A percentile compares a stretch with the other conserved stretches of the same genome.
phyloP scores from a whole-genome alignment of 2,888 invertebrate genomes.

The Eumacrocentrus americanus region DNA sequence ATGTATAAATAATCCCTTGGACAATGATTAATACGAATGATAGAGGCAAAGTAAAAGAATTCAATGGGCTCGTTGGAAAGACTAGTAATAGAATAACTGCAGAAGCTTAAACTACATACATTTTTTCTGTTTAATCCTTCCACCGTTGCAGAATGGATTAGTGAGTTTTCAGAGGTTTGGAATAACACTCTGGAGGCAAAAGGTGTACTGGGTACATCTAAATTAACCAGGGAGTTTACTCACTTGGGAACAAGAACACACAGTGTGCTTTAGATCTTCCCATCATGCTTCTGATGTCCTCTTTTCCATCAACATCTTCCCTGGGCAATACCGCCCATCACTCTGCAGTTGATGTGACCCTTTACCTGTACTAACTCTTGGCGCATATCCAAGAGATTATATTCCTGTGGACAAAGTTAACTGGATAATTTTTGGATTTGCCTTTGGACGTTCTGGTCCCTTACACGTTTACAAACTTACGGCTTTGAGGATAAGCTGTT shows the following conservation, averaged over 20 bases:
- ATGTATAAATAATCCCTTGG: constrained; percentile 16
- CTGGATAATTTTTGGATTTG: constrained; percentile 54
- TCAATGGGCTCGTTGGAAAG: background rate
- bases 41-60: background rate
- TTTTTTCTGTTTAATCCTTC: too few relatives aligned
- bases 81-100: background rate
- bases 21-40: background rate
- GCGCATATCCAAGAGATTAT: constrained; percentile 16
- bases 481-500: constrained; percentile 47
- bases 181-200: constrained; percentile 36
- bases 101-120: background rate
- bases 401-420: constrained; percentile 48
- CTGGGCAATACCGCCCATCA: constrained; percentile 36
- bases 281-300: background rate
- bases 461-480: constrained; percentile 54
- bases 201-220: constrained; percentile 36
- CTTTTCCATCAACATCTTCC: constrained; percentile 4
- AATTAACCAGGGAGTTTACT: constrained; percentile 34
- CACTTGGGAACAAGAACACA: constrained; percentile 24
- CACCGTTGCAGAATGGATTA: constrained; percentile 32
- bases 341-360: too few relatives aligned
- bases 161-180: constrained; percentile 39
- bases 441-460: constrained; percentile 40
- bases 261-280: constrained; percentile 10
- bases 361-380: background rate